Evolutionary conservation across 2,888 invertebrate species (phyloP).

Genomic region (Heliconius sara): DNA sequence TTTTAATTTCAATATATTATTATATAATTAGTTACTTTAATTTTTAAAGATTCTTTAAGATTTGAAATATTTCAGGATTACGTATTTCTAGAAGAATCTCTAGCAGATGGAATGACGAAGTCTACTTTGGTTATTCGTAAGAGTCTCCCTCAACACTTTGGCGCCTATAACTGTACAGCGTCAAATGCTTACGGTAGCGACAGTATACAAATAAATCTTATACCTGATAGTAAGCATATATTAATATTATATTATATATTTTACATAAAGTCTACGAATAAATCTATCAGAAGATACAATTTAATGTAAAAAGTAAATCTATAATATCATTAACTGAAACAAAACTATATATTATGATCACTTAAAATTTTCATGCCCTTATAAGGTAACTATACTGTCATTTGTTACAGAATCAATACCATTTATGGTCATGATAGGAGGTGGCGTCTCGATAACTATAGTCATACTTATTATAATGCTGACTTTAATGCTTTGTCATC

Average conservation of each 20-base stretch:
- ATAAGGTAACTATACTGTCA: conserved; percentile 9
- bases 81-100: conserved; percentile 88
- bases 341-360: conserved; percentile 1
- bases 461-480: conserved; percentile 91
- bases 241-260: background rate
- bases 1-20: too few species aligned
- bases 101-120: conserved; percentile 89
- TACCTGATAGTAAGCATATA: conserved; percentile 92
- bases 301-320: background rate
- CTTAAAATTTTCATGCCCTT: background rate
- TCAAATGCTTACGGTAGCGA: conserved; percentile 94
- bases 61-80: conserved; percentile 82
- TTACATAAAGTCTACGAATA: too few species aligned
- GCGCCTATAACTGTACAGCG: conserved; percentile 97
- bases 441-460: conserved; percentile 89
- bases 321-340: background rate
- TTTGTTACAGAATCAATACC: conserved; percentile 87
- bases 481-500: conserved; percentile 89
- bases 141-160: conserved; percentile 93
- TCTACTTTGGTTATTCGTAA: conserved; percentile 93
- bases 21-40: background rate
- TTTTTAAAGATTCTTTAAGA: background rate
- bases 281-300: background rate
- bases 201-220: conserved; percentile 91
- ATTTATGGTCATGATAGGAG: conserved; percentile 89